Conservation (phyloP, 2,113 vertebrate species). For the Sander lucioperca region DNA sequence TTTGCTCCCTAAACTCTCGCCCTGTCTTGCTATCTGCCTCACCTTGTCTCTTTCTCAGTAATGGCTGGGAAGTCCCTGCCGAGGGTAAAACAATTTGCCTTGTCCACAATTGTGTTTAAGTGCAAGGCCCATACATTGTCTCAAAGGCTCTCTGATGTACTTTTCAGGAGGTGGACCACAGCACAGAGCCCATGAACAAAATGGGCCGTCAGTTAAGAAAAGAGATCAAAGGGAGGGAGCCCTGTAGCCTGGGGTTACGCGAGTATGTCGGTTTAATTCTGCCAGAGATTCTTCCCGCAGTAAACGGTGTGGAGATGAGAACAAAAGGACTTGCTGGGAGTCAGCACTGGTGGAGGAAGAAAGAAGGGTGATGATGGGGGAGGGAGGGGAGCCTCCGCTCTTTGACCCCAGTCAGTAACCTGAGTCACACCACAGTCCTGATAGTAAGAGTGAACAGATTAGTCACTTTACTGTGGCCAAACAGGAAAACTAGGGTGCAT, state of each 20-base stretch:
- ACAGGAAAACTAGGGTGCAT: slow-evolving; percentile 16
- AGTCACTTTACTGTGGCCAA: slow-evolving; percentile 55
- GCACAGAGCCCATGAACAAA: slow-evolving; percentile 59
- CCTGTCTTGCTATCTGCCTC: slow-evolving; percentile 44
- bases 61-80: slow-evolving; percentile 46
- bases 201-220: slow-evolving; percentile 54
- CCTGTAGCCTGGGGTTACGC: slow-evolving; percentile 69
- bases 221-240: slow-evolving; percentile 64
- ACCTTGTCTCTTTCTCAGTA: slow-evolving; percentile 42
- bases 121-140: slow-evolving; percentile 20
- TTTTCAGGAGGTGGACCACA: slow-evolving; percentile 50
- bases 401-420: slow-evolving; percentile 76
- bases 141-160: slow-evolving; percentile 39
- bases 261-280: slow-evolving; percentile 69
- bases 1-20: slow-evolving; percentile 53
- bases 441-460: slow-evolving; percentile 69
- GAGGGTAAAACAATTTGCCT: slow-evolving; percentile 59
- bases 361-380: slow-evolving; percentile 42
- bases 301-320: slow-evolving; percentile 64
- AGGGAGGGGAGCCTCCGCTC: slow-evolving; percentile 41
- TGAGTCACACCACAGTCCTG: slow-evolving; percentile 63
- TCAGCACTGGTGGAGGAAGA: slow-evolving; percentile 49
- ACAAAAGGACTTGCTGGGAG: slow-evolving; percentile 67
- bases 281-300: slow-evolving; percentile 61
- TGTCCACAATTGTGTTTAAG: slow-evolving; percentile 47